Evolutionary conservation across 1,140 invertebrate species (phyloP).

Genomic region (Drosophila repletoides): DNA sequence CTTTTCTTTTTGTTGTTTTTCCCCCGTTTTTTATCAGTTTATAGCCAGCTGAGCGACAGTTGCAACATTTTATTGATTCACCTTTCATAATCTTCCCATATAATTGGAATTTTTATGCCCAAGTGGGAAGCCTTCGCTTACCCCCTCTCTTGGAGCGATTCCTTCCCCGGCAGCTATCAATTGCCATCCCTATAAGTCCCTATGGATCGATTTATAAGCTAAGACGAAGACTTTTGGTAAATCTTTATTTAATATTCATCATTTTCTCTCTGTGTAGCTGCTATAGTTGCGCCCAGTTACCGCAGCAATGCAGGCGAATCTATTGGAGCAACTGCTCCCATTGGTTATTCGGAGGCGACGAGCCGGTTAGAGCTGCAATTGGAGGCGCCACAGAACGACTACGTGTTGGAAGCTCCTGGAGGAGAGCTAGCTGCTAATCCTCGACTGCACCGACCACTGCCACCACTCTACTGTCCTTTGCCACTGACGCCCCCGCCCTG

Average conservation of each 20-base stretch:
- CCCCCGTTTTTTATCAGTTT: too few relatives aligned
- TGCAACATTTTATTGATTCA: too few relatives aligned
- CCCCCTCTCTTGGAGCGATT: too few relatives aligned
- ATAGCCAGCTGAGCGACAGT: too few relatives aligned
- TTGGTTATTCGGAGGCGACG: constrained; percentile 21
- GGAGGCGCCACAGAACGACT: constrained; percentile 59
- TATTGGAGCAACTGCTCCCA: constrained; percentile 1
- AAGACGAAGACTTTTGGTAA: too few relatives aligned
- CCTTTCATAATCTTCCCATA: constrained; percentile 29
- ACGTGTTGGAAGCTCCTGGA: constrained; percentile 46
- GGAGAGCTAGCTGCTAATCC: constrained; percentile 16
- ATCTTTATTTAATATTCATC: not conserved
- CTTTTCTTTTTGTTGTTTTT: constrained; percentile 27
- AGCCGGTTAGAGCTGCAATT: constrained; percentile 35
- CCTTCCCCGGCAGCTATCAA: too few relatives aligned
- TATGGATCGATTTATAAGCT: not conserved
- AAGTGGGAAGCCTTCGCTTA: not conserved
- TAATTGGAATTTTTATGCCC: constrained; percentile 69
- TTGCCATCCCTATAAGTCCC: not conserved
- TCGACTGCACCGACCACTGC: constrained; percentile 43
- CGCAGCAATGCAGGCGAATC: constrained; percentile 32
- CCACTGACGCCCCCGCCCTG: constrained; percentile 72
- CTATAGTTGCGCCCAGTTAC: constrained; percentile 33
- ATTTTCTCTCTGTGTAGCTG: constrained; percentile 7
- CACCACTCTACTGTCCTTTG: constrained; percentile 55